phyloP scores from a whole-genome alignment of 2,797 vertebrate species.

The Lagocephalus sceleratus region DNA sequence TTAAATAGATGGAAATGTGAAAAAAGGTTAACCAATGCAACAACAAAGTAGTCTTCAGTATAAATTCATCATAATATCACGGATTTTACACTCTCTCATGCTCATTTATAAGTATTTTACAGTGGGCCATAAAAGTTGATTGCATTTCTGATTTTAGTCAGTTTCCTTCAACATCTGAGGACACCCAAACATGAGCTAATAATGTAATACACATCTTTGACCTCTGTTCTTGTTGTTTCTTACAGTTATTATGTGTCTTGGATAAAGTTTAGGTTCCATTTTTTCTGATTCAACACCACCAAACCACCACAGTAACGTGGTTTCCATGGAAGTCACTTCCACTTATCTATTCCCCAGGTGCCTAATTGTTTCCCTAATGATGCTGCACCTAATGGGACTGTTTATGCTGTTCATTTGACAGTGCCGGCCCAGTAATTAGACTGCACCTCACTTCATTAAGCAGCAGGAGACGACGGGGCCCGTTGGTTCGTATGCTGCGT shows the following conservation, averaged over 20 bases:
- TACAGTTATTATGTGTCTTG: too few relatives aligned
- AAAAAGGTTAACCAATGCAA: not conserved
- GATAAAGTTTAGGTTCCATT: too few relatives aligned
- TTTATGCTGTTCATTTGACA: conserved; percentile 73
- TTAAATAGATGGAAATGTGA: too few relatives aligned
- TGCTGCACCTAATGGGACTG: conserved; percentile 72
- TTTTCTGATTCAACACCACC: too few relatives aligned
- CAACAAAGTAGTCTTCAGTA: not conserved
- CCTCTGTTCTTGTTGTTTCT: too few relatives aligned
- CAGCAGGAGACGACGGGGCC: conserved; percentile 33
- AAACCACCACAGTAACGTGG: conserved; percentile 7
- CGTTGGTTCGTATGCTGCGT: conserved; percentile 15
- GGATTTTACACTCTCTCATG: too few relatives aligned
- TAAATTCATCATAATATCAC: not conserved
- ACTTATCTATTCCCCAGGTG: conserved; percentile 71
- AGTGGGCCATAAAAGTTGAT: too few relatives aligned
- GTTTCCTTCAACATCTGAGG: too few relatives aligned
- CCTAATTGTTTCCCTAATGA: conserved; percentile 77
- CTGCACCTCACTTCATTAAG: conserved; percentile 74
- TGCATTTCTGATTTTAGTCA: too few relatives aligned
- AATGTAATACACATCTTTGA: too few relatives aligned
- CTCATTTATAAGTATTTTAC: too few relatives aligned
- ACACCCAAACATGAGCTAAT: too few relatives aligned
- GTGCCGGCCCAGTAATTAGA: conserved; percentile 72
- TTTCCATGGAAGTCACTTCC: conserved; percentile 41